Conservation (phyloP, 2,113 vertebrate species). For the Callorhinus ursinus region DNA sequence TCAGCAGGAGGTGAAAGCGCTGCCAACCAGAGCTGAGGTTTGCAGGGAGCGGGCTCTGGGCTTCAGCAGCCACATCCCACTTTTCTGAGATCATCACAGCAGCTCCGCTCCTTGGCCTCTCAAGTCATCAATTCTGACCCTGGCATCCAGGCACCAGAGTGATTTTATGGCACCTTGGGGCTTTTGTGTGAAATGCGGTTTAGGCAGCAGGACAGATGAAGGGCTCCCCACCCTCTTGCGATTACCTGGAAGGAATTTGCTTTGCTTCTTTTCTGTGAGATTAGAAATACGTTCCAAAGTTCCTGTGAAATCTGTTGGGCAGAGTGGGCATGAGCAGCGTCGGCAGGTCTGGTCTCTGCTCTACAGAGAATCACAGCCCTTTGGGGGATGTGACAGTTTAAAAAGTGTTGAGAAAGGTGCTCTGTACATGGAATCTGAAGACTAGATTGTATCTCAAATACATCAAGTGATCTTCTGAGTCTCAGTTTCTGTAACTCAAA, state of each 20-base stretch:
- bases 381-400: not conserved
- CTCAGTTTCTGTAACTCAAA: not conserved
- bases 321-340: not conserved
- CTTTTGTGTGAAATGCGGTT: conserved; percentile 26
- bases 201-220: not conserved
- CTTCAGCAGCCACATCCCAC: not conserved
- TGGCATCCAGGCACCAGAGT: not conserved
- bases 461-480: not conserved
- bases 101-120: conserved; percentile 26
- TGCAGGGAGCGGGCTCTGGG: not conserved
- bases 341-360: not conserved
- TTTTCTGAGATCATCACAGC: conserved; percentile 26
- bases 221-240: not conserved
- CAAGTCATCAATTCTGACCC: conserved; percentile 20
- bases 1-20: not conserved
- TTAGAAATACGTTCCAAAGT: conserved; percentile 34
- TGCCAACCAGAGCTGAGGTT: not conserved
- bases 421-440: not conserved
- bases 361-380: not conserved
- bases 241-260: conserved; percentile 36
- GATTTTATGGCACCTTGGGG: conserved; percentile 14
- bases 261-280: conserved; percentile 51
- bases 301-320: conserved; percentile 34
- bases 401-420: not conserved
- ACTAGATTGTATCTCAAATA: not conserved